phyloP scores from a whole-genome alignment of 2,888 invertebrate genomes.

The Caradrina clavipalpis region DNA sequence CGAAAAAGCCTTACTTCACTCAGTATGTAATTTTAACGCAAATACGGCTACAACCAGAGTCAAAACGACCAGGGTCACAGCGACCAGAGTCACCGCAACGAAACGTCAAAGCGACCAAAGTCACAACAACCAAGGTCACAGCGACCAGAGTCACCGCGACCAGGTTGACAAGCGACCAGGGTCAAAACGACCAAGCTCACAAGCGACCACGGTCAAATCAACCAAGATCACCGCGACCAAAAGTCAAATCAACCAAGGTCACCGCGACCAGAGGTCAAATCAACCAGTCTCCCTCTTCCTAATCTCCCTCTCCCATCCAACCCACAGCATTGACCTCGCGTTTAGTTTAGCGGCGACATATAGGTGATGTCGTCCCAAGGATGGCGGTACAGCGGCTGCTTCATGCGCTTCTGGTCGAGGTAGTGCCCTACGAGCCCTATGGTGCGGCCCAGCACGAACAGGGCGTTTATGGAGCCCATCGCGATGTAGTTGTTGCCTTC shows the following conservation, averaged over 20 bases:
- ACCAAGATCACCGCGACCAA: not conserved
- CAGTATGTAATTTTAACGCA: too few species aligned
- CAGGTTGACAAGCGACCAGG: not conserved
- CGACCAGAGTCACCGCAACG: too few species aligned
- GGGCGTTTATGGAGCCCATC: slow-evolving; percentile 99
- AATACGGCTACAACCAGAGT: not conserved
- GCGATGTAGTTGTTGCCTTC: slow-evolving; percentile 99
- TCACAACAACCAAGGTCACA: not conserved
- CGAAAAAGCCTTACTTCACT: too few species aligned
- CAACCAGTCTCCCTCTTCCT: not conserved
- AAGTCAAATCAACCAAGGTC: not conserved
- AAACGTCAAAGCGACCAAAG: too few species aligned
- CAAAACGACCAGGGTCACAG: not conserved
- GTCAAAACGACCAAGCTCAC: not conserved
- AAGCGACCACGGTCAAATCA: not conserved
- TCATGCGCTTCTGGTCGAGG: slow-evolving; percentile 99
- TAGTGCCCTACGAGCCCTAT: slow-evolving; percentile 99
- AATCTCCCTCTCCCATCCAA: not conserved
- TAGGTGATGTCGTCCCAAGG: slow-evolving; percentile 99
- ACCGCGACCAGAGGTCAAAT: not conserved
- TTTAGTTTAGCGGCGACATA: slow-evolving; percentile 86
- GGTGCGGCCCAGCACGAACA: slow-evolving; percentile 99
- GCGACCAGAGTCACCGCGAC: not conserved
- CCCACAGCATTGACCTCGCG: not conserved
- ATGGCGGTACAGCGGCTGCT: slow-evolving; percentile 99